Percentiles rank a stretch among this genome's conserved stretches.
Conservation (phyloP, 2,113 vertebrate species). For the Peromyscus polionotus region DNA sequence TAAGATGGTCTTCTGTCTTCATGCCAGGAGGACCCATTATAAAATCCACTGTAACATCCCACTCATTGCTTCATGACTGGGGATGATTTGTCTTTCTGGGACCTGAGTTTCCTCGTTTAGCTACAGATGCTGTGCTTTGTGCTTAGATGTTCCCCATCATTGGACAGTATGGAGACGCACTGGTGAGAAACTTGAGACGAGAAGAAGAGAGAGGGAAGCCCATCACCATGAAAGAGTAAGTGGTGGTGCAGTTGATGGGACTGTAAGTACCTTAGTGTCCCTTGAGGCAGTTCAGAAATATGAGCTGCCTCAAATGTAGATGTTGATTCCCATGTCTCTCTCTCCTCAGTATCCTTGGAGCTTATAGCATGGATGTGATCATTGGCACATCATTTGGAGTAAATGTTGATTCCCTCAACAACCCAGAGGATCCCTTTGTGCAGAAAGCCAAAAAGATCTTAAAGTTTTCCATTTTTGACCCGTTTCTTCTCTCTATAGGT, state of each 20-base stretch:
- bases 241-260: conserved; percentile 63
- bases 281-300: not conserved
- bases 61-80: too few relatives aligned
- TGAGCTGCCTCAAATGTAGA: not conserved
- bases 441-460: conserved; percentile 87
- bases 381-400: conserved; percentile 93
- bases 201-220: conserved; percentile 84
- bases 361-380: conserved; percentile 93
- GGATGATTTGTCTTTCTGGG: not conserved
- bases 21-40: not conserved
- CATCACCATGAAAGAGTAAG: conserved; percentile 85
- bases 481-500: conserved; percentile 82
- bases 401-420: conserved; percentile 92
- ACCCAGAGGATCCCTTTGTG: conserved; percentile 92
- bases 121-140: conserved; percentile 57
- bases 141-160: conserved; percentile 91
- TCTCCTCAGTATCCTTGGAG: conserved; percentile 89
- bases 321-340: conserved; percentile 33
- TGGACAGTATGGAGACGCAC: conserved; percentile 83
- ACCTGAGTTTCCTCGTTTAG: not conserved
- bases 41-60: not conserved
- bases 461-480: conserved; percentile 85
- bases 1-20: not conserved
- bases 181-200: conserved; percentile 87
- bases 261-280: not conserved